phyloP scores from a whole-genome alignment of 2,797 vertebrate species.

The Xiphorhynchus erythropygius region DNA sequence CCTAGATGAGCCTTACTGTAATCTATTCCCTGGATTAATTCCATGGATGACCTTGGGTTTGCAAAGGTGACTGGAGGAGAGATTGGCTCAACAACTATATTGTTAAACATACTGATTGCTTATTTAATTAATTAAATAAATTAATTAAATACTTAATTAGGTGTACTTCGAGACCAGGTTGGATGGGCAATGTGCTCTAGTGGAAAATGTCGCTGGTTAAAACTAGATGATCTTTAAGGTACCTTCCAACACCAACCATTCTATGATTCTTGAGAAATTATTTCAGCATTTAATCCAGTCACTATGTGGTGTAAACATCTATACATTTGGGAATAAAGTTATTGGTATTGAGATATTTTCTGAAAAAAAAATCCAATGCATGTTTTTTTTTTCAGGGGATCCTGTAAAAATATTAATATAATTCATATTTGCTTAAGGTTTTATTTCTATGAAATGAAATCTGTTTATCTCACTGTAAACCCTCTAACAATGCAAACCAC shows the following conservation, averaged over 20 bases:
- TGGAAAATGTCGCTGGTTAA: background rate
- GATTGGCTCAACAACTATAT: background rate
- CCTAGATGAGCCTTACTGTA: background rate
- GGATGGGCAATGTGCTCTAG: background rate
- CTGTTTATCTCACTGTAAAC: background rate
- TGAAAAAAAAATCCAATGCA: too few species aligned
- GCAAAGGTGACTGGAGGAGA: background rate
- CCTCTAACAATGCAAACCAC: background rate
- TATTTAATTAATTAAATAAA: background rate
- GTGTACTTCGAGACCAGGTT: background rate
- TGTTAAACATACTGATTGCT: background rate
- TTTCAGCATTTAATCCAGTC: background rate
- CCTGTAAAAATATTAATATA: background rate
- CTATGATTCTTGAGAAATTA: background rate
- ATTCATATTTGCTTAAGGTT: background rate
- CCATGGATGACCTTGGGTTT: background rate
- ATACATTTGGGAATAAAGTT: background rate
- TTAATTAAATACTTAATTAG: background rate
- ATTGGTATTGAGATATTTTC: background rate
- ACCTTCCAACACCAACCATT: background rate
- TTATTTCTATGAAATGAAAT: background rate
- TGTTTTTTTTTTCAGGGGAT: background rate
- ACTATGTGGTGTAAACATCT: background rate
- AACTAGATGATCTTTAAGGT: background rate
- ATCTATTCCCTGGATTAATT: background rate